These are phyloP conservation scores for Pomatostomus ruficeps DNA, from an alignment of 2,113 vertebrate genomes.

Conservation along the genomic window DNA sequence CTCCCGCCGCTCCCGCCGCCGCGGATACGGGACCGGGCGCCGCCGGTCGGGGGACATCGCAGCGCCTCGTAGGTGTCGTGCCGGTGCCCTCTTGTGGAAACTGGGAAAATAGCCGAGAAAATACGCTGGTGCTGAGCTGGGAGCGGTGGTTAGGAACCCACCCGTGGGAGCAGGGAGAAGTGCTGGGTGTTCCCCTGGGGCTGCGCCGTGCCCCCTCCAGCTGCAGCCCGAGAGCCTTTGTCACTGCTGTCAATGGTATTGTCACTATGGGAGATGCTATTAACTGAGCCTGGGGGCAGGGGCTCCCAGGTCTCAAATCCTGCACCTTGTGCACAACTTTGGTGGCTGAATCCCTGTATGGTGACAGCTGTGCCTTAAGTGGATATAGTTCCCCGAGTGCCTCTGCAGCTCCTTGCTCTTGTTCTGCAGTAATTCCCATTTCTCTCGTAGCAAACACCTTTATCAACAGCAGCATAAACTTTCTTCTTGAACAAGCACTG, in stretches of 20 bases:
- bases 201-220: neutral
- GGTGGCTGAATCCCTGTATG: neutral
- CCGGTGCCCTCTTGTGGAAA: slow-evolving; percentile 64
- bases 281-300: neutral
- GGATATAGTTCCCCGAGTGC: neutral
- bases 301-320: neutral
- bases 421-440: neutral
- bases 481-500: neutral
- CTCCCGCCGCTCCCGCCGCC: neutral
- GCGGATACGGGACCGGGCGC: neutral
- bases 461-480: neutral
- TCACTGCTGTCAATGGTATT: neutral
- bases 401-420: neutral
- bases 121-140: rapidly evolving
- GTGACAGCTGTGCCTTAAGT: neutral
- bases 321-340: neutral
- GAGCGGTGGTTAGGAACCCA: rapidly evolving
- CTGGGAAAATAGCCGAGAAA: neutral
- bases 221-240: neutral
- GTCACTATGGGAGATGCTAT: no score
- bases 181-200: neutral
- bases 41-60: neutral
- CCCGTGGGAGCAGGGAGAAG: neutral
- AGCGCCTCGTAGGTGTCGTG: neutral
- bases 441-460: neutral